Percentiles rank a stretch among this genome's conserved stretches.
These are phyloP conservation scores for Diachasma alloeum DNA, from an alignment of 1,140 invertebrate species.

Conservation along the genomic window DNA sequence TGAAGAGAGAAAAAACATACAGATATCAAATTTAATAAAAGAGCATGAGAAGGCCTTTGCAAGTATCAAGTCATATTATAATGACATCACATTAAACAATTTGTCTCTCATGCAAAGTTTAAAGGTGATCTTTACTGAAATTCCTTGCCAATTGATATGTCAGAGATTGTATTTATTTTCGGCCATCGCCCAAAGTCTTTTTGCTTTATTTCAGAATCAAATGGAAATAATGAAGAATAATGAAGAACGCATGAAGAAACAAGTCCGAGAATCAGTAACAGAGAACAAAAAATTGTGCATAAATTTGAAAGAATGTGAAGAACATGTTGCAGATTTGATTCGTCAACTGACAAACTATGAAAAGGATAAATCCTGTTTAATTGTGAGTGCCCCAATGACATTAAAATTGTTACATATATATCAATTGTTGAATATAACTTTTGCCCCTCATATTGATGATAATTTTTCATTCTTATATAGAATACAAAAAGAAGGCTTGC, in stretches of 20 bases:
- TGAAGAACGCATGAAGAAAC: slow-evolving; percentile 79
- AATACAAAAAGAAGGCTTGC: slow-evolving; percentile 72
- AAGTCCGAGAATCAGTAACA: slow-evolving; percentile 70
- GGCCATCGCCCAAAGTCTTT: too few species aligned
- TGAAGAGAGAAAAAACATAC: slow-evolving; percentile 89
- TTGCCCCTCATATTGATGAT: slow-evolving; percentile 18
- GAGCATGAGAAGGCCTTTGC: slow-evolving; percentile 86
- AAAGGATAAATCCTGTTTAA: slow-evolving; percentile 74
- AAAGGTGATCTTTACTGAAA: too few species aligned
- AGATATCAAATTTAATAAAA: slow-evolving; percentile 81
- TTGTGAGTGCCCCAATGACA: slow-evolving; percentile 36
- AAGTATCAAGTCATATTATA: slow-evolving; percentile 93
- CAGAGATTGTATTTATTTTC: slow-evolving; percentile 10
- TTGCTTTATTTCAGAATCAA: slow-evolving; percentile 73
- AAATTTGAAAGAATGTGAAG: slow-evolving; percentile 75
- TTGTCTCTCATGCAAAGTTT: slow-evolving; percentile 82
- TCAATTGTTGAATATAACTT: neutral
- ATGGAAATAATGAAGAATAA: slow-evolving; percentile 83
- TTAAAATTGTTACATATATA: too few species aligned
- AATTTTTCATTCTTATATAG: slow-evolving; percentile 62
- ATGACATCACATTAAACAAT: slow-evolving; percentile 92
- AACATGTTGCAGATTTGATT: slow-evolving; percentile 74
- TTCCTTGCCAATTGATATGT: too few species aligned
- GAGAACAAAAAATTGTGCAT: slow-evolving; percentile 79
- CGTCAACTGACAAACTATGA: slow-evolving; percentile 82